Base-by-base conservation (phyloP, 2,113 vertebrate genomes). In the Erinaceus europaeus region DNA sequence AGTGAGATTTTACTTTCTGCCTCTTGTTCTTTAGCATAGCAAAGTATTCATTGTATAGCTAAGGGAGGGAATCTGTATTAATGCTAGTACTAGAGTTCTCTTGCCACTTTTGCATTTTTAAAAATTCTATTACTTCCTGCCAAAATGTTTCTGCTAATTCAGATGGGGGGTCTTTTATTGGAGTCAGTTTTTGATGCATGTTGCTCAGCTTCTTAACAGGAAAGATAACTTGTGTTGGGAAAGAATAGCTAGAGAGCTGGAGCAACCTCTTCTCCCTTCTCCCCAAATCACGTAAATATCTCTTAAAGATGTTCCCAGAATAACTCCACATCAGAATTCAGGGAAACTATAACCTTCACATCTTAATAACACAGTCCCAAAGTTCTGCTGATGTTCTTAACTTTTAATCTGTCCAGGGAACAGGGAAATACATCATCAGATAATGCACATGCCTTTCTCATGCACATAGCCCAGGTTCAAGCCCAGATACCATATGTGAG, bases 361-460 rank as follows among this genome's bases (percentile, higher is more conserved):
- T 61, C 34, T 91, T 44, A 59, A 18, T 42, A 77, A 50, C 13
- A 32, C 13, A 53, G 52, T 84, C 74, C 74, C 74, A 55, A 12
- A 29, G 38, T 21, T 34, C 53, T 74, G 20, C 11, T 61, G 34
- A n/a, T n/a, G 27, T 83, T 27, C 15, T 69, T 64, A 13, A 69
- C 38, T 34, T 91, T 77, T 86, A 73, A 65, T 87, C 32, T 81
- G n/a, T n/a, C n/a, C n/a, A n/a, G n/a, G n/a, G n/a, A n/a, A n/a
- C n/a, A n/a, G n/a, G n/a, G n/a, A n/a, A n/a, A n/a, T n/a, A n/a
- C n/a, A n/a, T n/a, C n/a, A n/a, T n/a, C n/a, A n/a, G n/a, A n/a
- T n/a, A n/a, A n/a, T n/a, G n/a, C n/a, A n/a, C n/a, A n/a, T n/a
- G n/a, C n/a, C n/a, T n/a, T n/a, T n/a, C n/a, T n/a, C n/a, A n/a